These are phyloP conservation scores for Ischnus inquisitorius DNA, from an alignment of 2,888 invertebrate genomes.

Conservation along the genomic window DNA sequence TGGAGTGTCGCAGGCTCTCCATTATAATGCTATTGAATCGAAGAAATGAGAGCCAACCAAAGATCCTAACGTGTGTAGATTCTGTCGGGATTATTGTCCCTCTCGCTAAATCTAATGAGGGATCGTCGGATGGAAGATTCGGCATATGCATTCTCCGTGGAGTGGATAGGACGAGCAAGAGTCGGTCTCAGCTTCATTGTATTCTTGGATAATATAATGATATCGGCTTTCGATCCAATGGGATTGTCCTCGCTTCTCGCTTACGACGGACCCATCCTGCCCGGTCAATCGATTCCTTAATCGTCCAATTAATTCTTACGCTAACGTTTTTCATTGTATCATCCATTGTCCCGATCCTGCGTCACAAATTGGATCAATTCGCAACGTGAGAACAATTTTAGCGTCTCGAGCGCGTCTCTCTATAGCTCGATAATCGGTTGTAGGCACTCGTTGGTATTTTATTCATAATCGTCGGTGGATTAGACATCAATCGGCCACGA, in stretches of 20 bases:
- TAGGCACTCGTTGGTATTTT: conserved; percentile 94
- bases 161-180: conserved; percentile 90
- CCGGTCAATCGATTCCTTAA: conserved; percentile 42
- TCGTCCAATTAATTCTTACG: conserved; percentile 20
- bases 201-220: conserved; percentile 91
- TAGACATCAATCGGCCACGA: conserved; percentile 92
- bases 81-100: conserved; percentile 90
- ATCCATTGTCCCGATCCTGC: conserved; percentile 36
- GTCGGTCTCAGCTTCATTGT: conserved; percentile 91
- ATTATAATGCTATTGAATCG: conserved; percentile 18
- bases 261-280: conserved; percentile 54
- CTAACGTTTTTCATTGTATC: not conserved
- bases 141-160: conserved; percentile 90
- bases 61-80: conserved; percentile 86
- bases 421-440: conserved; percentile 78
- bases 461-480: conserved; percentile 93
- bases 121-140: conserved; percentile 92
- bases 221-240: conserved; percentile 93
- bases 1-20: conserved; percentile 53
- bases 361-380: conserved; percentile 73
- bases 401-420: conserved; percentile 16
- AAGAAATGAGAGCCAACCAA: conserved; percentile 45
- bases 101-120: conserved; percentile 91
- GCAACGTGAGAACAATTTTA: conserved; percentile 19
- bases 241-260: conserved; percentile 86